These are phyloP conservation scores for Lycocorax pyrrhopterus DNA, from an alignment of 2,113 vertebrate genomes.

Conservation along the genomic window DNA sequence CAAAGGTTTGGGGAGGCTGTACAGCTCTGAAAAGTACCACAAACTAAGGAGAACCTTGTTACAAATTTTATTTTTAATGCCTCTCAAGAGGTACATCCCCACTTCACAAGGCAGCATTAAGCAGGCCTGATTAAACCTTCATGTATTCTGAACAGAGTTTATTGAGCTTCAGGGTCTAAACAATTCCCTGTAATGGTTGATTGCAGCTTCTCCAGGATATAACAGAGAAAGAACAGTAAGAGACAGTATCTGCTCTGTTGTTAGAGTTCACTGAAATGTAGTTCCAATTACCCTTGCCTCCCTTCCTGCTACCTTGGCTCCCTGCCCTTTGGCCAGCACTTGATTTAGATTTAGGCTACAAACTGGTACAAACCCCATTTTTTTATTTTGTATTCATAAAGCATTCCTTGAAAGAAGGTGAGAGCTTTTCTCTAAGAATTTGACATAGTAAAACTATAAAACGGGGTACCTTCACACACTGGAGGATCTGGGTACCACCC, in stretches of 20 bases:
- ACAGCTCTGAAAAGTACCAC: neutral
- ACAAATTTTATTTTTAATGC: neutral
- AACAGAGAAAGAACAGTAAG: neutral
- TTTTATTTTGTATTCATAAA: neutral
- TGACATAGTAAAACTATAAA: neutral
- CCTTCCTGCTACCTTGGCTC: neutral
- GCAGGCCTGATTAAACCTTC: neutral
- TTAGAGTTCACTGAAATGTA: neutral
- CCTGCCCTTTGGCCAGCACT: neutral
- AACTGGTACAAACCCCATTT: neutral
- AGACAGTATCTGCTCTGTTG: neutral
- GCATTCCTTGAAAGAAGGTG: neutral
- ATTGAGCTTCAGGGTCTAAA: neutral
- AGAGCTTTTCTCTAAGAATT: neutral
- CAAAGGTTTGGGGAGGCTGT: neutral
- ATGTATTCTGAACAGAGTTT: neutral
- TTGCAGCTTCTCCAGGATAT: neutral
- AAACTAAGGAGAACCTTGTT: neutral
- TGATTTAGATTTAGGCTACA: neutral
- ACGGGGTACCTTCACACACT: constrained; percentile 73
- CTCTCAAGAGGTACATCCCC: neutral
- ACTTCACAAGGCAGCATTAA: neutral
- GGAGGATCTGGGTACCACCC: constrained; percentile 78
- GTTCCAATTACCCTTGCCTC: neutral
- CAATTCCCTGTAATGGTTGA: neutral